These are phyloP conservation scores for Drosophila ezoana DNA, from an alignment of 2,888 invertebrate species.

Conservation along the genomic window DNA sequence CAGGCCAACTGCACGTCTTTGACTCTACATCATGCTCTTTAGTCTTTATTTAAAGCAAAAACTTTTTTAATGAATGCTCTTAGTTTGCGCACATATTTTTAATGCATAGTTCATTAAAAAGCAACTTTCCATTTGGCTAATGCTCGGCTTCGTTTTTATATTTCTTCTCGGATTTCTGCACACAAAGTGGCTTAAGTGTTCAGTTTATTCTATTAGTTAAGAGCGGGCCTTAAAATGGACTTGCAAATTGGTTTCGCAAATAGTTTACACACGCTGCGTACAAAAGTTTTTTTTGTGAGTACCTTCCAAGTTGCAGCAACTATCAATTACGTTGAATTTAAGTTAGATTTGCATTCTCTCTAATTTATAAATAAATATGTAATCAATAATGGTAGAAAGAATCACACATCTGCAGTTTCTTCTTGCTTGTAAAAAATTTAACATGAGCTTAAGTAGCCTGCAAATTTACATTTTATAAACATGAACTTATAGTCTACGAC, in stretches of 20 bases:
- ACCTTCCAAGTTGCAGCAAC: too few relatives aligned
- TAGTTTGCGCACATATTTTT: conserved; percentile 79
- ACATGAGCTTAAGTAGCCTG: neutral
- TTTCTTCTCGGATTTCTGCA: conserved; percentile 55
- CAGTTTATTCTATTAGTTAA: conserved; percentile 52
- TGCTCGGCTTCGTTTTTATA: conserved; percentile 21
- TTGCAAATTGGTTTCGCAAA: conserved; percentile 55
- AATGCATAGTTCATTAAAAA: conserved; percentile 78
- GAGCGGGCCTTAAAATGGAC: conserved; percentile 55
- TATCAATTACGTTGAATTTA: too few relatives aligned
- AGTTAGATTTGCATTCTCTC: neutral
- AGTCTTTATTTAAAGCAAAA: conserved; percentile 70
- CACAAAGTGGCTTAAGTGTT: conserved; percentile 64
- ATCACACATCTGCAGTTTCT: too few relatives aligned
- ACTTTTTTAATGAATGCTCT: conserved; percentile 81
- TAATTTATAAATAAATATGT: too few relatives aligned
- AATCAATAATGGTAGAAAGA: too few relatives aligned
- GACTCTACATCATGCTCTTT: conserved; percentile 54
- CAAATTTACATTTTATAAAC: neutral
- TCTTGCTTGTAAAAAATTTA: neutral
- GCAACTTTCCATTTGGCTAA: conserved; percentile 56
- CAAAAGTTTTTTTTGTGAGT: neutral
- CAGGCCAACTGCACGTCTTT: conserved; percentile 42
- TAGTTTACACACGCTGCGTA: conserved; percentile 26
- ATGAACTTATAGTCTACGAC: too few relatives aligned